These are phyloP conservation scores for Lagria hirta DNA, from an alignment of 2,888 invertebrate genomes.

Conservation along the genomic window DNA sequence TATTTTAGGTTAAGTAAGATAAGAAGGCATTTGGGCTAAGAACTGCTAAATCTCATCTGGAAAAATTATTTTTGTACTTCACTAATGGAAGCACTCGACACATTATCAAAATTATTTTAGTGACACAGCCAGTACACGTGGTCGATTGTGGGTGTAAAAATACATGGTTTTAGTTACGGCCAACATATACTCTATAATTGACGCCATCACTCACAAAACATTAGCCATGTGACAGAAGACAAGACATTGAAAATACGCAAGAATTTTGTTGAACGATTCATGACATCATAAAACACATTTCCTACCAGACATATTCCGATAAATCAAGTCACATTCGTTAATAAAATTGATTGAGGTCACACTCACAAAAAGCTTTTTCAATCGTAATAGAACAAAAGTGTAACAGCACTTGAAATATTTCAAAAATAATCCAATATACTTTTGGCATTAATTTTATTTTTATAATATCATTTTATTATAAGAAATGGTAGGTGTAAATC, in stretches of 20 bases:
- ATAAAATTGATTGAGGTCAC: constrained; percentile 13
- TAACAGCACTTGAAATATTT: too few species aligned
- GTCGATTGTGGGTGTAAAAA: constrained; percentile 47
- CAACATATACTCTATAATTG: constrained; percentile 36
- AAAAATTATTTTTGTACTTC: constrained; percentile 46
- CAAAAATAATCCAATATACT: too few species aligned
- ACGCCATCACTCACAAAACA: constrained; percentile 41
- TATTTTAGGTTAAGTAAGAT: constrained; percentile 18
- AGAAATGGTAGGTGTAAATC: too few species aligned
- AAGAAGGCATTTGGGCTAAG: constrained; percentile 30
- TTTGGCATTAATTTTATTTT: too few species aligned
- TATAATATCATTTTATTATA: too few species aligned
- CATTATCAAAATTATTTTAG: constrained; percentile 50
- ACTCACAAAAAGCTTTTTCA: too few species aligned
- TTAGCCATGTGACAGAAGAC: constrained; percentile 38
- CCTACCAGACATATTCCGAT: constrained; percentile 14
- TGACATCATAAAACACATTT: constrained; percentile 23
- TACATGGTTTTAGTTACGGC: constrained; percentile 42
- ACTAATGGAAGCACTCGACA: constrained; percentile 53
- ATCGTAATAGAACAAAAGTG: too few species aligned
- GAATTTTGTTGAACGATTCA: constrained; percentile 23
- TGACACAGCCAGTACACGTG: constrained; percentile 48
- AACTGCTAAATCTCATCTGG: constrained; percentile 36
- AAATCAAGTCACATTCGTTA: constrained; percentile 17
- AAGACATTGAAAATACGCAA: constrained; percentile 25